Evolutionary conservation across 2,113 vertebrate genomes (phyloP).

Genomic region (Cyanoderma ruficeps): DNA sequence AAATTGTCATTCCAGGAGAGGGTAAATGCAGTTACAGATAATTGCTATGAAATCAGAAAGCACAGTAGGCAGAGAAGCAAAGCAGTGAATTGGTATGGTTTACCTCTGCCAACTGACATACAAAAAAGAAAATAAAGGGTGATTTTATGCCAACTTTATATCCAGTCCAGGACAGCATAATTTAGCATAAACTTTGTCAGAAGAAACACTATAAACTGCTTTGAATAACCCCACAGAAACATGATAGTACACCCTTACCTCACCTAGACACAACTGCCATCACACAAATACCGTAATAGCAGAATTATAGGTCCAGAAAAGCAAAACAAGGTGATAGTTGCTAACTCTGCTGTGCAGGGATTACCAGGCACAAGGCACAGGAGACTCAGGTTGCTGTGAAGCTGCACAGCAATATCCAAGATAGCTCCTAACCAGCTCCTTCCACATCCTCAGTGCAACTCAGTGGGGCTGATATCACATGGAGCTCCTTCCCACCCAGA

Average conservation of each 20-base stretch:
- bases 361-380: neutral
- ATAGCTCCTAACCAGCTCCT: neutral
- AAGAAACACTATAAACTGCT: neutral
- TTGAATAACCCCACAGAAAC: neutral
- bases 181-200: neutral
- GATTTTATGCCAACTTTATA: neutral
- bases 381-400: neutral
- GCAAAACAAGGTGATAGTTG: neutral
- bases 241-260: neutral
- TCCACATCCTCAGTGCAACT: neutral
- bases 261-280: neutral
- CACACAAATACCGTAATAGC: neutral
- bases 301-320: neutral
- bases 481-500: neutral
- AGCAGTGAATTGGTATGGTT: neutral
- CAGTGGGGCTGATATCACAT: rapidly evolving
- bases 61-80: neutral
- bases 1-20: neutral
- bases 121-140: neutral
- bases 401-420: neutral
- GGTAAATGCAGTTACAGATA: neutral
- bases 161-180: neutral
- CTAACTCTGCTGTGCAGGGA: neutral
- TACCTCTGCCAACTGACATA: neutral
- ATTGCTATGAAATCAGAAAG: neutral